phyloP scores from a whole-genome alignment of 37 sponge, comb jelly and placozoan species.

The Geodia barretti region DNA sequence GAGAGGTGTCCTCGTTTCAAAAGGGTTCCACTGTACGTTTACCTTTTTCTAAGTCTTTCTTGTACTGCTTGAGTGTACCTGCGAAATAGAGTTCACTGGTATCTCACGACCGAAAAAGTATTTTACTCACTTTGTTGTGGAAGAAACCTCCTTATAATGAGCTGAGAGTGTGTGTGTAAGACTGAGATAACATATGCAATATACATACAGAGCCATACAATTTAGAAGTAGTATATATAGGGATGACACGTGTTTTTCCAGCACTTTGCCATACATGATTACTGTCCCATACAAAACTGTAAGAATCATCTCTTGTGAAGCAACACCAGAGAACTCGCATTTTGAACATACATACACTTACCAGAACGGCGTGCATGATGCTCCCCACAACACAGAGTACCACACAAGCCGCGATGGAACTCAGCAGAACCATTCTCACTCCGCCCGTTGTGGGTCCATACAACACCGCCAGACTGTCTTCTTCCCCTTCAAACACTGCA shows the following conservation, averaged over 20 bases:
- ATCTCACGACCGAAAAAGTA: background rate
- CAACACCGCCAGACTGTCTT: background rate
- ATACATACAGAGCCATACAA: constrained; percentile 1
- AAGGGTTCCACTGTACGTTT: background rate
- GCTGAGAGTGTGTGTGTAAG: background rate
- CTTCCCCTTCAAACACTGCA: background rate
- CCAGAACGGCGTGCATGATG: constrained; percentile 31
- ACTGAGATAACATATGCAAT: background rate
- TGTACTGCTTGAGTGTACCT: constrained; percentile 12
- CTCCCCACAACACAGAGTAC: constrained; percentile 12
- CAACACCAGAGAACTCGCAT: too few relatives aligned
- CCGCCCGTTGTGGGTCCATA: constrained; percentile 28
- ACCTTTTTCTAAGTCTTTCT: constrained; percentile 23
- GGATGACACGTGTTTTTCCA: too few relatives aligned
- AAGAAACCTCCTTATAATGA: too few relatives aligned
- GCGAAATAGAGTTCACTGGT: background rate
- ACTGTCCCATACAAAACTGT: background rate
- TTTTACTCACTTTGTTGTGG: too few relatives aligned
- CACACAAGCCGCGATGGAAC: background rate
- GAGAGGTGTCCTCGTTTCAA: background rate
- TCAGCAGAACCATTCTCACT: constrained; percentile 17
- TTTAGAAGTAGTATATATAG: too few relatives aligned
- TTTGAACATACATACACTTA: constrained; percentile 9
- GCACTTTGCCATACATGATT: background rate
- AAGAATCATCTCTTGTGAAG: too few relatives aligned